phyloP scores from a whole-genome alignment of 2,888 invertebrate species.

The Ypsolopha sequella region DNA sequence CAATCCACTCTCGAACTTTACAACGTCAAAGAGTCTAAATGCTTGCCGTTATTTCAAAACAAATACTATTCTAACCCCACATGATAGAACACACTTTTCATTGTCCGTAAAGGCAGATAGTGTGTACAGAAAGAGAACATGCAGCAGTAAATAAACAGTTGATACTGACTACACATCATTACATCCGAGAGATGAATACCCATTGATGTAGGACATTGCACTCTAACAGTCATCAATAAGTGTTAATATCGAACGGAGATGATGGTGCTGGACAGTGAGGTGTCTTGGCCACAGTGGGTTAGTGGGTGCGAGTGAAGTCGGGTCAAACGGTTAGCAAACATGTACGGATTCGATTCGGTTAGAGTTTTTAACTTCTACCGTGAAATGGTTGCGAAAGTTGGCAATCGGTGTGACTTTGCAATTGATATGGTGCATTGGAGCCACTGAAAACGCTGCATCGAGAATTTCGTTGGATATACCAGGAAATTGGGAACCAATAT shows the following conservation, averaged over 20 bases:
- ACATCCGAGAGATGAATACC: slow-evolving; percentile 54
- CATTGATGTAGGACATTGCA: slow-evolving; percentile 41
- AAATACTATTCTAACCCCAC: slow-evolving; percentile 11
- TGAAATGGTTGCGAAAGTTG: slow-evolving; percentile 49
- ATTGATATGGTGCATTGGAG: too few relatives aligned
- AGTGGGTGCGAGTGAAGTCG: slow-evolving; percentile 54
- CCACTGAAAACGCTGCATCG: too few relatives aligned
- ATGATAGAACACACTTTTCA: slow-evolving; percentile 23
- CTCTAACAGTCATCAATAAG: slow-evolving; percentile 32
- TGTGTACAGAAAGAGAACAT: slow-evolving; percentile 22
- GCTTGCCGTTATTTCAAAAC: slow-evolving; percentile 13
- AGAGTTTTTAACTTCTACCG: slow-evolving; percentile 36
- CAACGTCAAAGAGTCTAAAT: slow-evolving; percentile 14
- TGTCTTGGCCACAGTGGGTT: slow-evolving; percentile 56
- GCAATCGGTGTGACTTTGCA: slow-evolving; percentile 12
- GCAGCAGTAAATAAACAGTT: slow-evolving; percentile 63
- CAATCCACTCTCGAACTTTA: slow-evolving; percentile 23
- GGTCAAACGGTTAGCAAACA: slow-evolving; percentile 63
- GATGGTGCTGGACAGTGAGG: slow-evolving; percentile 11
- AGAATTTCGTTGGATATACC: too few relatives aligned
- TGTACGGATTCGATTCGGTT: slow-evolving; percentile 43
- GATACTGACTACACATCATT: slow-evolving; percentile 64
- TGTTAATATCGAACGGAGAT: slow-evolving; percentile 26
- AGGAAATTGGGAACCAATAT: too few relatives aligned
- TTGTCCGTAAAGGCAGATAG: slow-evolving; percentile 20